Conservation (phyloP, 2,113 vertebrate species). For the Albula glossodonta region DNA sequence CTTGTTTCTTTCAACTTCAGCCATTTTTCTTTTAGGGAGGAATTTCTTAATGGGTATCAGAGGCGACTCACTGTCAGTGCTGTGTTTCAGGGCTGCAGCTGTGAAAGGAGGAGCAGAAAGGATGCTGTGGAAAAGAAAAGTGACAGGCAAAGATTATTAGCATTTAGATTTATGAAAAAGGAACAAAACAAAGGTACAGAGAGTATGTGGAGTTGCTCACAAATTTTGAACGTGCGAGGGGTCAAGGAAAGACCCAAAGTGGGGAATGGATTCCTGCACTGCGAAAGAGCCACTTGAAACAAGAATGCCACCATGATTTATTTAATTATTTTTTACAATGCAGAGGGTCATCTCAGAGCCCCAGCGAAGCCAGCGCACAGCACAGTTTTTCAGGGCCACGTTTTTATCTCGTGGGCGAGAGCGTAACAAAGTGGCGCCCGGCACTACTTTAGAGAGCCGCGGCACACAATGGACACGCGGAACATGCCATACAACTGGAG, state of each 20-base stretch:
- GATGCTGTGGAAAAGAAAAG: constrained; percentile 19
- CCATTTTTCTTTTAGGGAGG: constrained; percentile 42
- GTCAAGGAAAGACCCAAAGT: constrained; percentile 79
- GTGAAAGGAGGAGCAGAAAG: neutral
- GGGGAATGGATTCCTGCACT: constrained; percentile 80
- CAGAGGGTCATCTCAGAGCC: constrained; percentile 66
- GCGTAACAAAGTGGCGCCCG: constrained; percentile 43
- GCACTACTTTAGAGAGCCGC: neutral
- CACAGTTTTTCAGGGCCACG: constrained; percentile 73
- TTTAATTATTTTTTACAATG: constrained; percentile 86
- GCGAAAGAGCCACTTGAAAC: constrained; percentile 86
- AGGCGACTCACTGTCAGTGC: constrained; percentile 26
- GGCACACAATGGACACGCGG: neutral
- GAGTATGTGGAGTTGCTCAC: constrained; percentile 72
- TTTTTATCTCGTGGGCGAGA: constrained; percentile 60
- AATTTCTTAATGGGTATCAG: constrained; percentile 41
- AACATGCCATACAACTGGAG: neutral
- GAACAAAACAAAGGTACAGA: constrained; percentile 64
- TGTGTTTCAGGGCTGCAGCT: constrained; percentile 30
- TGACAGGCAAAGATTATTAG: constrained; percentile 39
- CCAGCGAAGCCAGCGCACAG: constrained; percentile 63
- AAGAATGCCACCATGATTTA: constrained; percentile 88
- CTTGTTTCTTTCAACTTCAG: constrained; percentile 33
- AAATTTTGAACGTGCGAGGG: constrained; percentile 75
- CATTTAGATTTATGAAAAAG: constrained; percentile 50